Conservation (phyloP, 2,888 invertebrate genomes). For the Rotaria socialis region DNA sequence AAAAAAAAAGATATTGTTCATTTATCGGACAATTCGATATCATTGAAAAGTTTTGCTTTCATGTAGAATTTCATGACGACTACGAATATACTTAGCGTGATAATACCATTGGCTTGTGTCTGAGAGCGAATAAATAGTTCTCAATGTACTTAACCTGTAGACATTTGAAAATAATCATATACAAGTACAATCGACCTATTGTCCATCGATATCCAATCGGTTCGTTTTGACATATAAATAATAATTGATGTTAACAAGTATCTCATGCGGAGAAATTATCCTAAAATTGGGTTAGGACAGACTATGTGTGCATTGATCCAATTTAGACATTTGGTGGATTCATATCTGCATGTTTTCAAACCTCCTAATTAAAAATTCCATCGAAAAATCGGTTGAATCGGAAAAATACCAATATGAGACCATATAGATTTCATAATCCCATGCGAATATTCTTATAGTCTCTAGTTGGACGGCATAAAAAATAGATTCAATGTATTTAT, state of each 20-base stretch:
- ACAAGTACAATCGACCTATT: neutral
- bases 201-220: neutral
- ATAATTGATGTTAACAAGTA: neutral
- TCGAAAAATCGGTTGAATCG: too few species aligned
- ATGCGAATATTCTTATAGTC: neutral
- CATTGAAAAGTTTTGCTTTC: too few species aligned
- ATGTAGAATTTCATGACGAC: too few species aligned
- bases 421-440: too few species aligned
- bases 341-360: neutral
- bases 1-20: too few species aligned
- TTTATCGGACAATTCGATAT: too few species aligned
- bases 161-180: neutral
- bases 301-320: neutral
- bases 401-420: too few species aligned
- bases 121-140: too few species aligned
- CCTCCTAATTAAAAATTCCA: too few species aligned
- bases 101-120: too few species aligned
- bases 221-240: neutral
- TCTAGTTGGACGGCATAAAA: neutral
- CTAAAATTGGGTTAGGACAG: neutral
- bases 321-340: neutral
- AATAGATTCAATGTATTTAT: neutral
- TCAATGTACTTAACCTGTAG: neutral
- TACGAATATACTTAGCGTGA: too few species aligned
- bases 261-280: conserved; percentile 5